Evolutionary conservation across 2,888 invertebrate genomes (phyloP).

Genomic region (Eupithecia pulchellata): DNA sequence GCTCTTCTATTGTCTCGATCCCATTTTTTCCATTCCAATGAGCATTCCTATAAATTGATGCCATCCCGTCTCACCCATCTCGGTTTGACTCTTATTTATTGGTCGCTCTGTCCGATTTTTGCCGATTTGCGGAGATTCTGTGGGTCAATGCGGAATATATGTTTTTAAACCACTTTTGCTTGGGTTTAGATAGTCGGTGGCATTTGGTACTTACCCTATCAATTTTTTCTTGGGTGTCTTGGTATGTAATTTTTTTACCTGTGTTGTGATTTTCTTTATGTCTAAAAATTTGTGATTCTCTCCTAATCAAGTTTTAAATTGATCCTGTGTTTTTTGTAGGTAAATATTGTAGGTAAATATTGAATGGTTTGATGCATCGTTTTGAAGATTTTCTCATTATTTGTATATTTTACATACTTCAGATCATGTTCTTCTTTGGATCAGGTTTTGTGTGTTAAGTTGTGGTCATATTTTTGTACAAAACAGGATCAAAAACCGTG

Average conservation of each 20-base stretch:
- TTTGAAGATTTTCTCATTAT: too few relatives aligned
- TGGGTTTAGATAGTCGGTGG: background rate
- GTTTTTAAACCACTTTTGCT: background rate
- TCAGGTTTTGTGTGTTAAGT: too few relatives aligned
- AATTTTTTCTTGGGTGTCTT: background rate
- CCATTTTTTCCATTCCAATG: slow-evolving; percentile 35
- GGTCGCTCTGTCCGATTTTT: slow-evolving; percentile 33
- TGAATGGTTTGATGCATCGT: too few relatives aligned
- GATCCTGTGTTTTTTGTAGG: too few relatives aligned
- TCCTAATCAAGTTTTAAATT: too few relatives aligned
- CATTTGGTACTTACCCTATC: background rate
- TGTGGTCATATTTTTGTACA: background rate
- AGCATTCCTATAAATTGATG: slow-evolving; percentile 39
- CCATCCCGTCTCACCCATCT: slow-evolving; percentile 34
- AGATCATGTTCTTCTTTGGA: too few relatives aligned
- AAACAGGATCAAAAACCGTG: background rate
- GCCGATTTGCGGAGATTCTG: slow-evolving; percentile 24
- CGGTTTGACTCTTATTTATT: slow-evolving; percentile 43
- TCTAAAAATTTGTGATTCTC: too few relatives aligned
- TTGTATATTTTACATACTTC: too few relatives aligned
- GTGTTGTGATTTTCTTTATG: too few relatives aligned
- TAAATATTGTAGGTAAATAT: too few relatives aligned
- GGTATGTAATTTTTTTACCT: too few relatives aligned
- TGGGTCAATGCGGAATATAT: slow-evolving; percentile 28
- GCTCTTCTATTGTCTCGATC: slow-evolving; percentile 23